Conservation (phyloP, 2,113 vertebrate species). For the Mesembrinibis cayennensis region DNA sequence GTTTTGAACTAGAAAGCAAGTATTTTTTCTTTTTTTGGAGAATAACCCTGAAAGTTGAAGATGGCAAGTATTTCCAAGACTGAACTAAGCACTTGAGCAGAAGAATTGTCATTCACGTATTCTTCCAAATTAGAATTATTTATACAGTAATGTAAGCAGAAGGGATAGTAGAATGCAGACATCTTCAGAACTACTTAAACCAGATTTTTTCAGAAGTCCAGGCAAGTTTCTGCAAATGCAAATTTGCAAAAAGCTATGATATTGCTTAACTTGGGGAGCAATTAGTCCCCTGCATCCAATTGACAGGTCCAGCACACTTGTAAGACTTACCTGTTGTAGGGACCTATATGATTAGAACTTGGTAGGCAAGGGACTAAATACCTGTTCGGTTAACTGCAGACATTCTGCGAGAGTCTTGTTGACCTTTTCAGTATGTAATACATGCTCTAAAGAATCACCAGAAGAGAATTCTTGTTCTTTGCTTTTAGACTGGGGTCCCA, state of each 20-base stretch:
- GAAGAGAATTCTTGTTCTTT: background rate
- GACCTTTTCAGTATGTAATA: constrained; percentile 54
- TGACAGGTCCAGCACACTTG: rapidly evolving
- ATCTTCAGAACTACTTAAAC: background rate
- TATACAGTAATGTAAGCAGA: background rate
- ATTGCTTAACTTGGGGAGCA: background rate
- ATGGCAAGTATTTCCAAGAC: background rate
- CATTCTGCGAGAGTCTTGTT: constrained; percentile 69
- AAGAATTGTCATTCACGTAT: background rate
- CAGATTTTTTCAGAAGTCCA: background rate
- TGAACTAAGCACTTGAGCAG: background rate
- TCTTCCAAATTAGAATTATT: background rate
- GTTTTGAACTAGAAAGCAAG: background rate
- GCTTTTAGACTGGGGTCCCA: background rate
- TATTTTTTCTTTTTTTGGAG: background rate
- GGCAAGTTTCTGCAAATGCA: background rate
- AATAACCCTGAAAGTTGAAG: background rate
- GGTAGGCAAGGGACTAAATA: background rate
- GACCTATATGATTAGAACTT: background rate
- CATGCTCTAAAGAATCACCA: background rate
- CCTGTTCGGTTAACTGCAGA: constrained; percentile 71
- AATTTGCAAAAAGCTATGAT: background rate
- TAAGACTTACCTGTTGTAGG: background rate
- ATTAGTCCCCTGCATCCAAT: background rate
- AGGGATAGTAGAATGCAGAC: background rate